Percentiles rank a stretch among this genome's conserved stretches.
phyloP scores from a whole-genome alignment of 1,140 invertebrate species.

The Scaptomyza hsui region DNA sequence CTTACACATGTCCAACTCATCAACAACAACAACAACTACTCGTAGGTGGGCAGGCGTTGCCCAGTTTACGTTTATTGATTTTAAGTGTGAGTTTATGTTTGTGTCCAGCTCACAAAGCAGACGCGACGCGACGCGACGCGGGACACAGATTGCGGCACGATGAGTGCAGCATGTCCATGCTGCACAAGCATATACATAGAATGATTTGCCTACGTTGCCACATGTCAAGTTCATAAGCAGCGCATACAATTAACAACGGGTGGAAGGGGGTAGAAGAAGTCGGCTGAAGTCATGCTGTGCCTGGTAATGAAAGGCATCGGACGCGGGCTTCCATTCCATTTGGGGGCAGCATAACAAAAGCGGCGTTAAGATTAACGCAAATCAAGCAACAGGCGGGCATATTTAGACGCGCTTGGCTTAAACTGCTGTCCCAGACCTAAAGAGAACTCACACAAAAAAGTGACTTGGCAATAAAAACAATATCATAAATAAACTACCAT shows the following conservation, averaged over 20 bases:
- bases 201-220: slow-evolving; percentile 53
- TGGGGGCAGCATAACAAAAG: slow-evolving; percentile 38
- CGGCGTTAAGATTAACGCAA: slow-evolving; percentile 60
- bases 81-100: slow-evolving; percentile 79
- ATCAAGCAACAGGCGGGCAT: slow-evolving; percentile 43
- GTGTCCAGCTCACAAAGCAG: neutral
- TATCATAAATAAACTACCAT: neutral
- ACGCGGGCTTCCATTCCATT: slow-evolving; percentile 37
- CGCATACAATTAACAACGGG: slow-evolving; percentile 58
- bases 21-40: slow-evolving; percentile 5
- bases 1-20: slow-evolving; percentile 57
- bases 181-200: slow-evolving; percentile 45
- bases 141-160: slow-evolving; percentile 20
- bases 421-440: neutral
- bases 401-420: slow-evolving; percentile 29
- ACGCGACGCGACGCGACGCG: neutral
- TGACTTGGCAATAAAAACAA: neutral
- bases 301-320: slow-evolving; percentile 46
- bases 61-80: slow-evolving; percentile 78
- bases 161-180: slow-evolving; percentile 15
- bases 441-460: neutral
- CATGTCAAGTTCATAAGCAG: slow-evolving; percentile 75
- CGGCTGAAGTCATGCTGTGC: slow-evolving; percentile 48
- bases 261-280: neutral
- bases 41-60: slow-evolving; percentile 63